Conservation (phyloP, 2,888 invertebrate species). For the Euphydryas editha region DNA sequence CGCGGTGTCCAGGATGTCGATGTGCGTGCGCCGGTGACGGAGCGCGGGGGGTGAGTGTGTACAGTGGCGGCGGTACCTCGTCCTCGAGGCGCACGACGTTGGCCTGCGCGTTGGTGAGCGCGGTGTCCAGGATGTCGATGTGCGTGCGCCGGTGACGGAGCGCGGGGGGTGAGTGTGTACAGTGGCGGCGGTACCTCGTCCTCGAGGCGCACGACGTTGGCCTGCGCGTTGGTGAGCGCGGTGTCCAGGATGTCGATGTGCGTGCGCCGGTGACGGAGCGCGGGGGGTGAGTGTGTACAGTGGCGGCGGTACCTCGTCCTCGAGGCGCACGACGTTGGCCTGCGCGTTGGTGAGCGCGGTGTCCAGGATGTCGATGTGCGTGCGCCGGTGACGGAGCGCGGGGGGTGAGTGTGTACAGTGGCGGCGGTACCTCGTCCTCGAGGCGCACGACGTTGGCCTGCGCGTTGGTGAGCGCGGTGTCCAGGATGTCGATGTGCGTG, state of each 20-base stretch:
- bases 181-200: constrained; percentile 87
- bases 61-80: constrained; percentile 85
- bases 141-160: constrained; percentile 95
- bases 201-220: constrained; percentile 93
- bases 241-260: constrained; percentile 97
- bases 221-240: constrained; percentile 95
- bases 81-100: constrained; percentile 94
- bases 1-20: constrained; percentile 95
- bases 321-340: constrained; percentile 92
- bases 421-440: constrained; percentile 89
- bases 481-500: constrained; percentile 95
- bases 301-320: constrained; percentile 88
- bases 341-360: constrained; percentile 96
- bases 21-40: constrained; percentile 96
- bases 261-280: constrained; percentile 90
- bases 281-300: not conserved
- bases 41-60: not conserved
- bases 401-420: not conserved
- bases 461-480: constrained; percentile 95
- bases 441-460: constrained; percentile 94
- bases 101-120: constrained; percentile 94
- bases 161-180: not conserved
- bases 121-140: constrained; percentile 95
- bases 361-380: constrained; percentile 96
- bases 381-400: constrained; percentile 88